phyloP scores from a whole-genome alignment of 2,113 vertebrate genomes.

The Bagarius yarrelli region DNA sequence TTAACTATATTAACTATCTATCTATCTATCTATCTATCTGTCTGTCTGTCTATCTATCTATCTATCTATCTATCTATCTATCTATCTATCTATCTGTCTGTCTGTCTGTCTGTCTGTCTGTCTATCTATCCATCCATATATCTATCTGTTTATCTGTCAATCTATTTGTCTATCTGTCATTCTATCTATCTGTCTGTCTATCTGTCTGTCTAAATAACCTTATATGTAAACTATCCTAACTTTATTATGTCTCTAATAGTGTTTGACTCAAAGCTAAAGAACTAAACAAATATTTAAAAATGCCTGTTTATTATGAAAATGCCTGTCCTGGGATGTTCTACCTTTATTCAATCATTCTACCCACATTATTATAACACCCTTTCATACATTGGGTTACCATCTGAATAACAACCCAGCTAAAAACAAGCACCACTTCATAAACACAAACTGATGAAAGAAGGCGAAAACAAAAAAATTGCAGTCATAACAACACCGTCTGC shows the following conservation, averaged over 20 bases:
- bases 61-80: no score
- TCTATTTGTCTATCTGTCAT: no score
- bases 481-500: conserved; percentile 14
- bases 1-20: no score
- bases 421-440: neutral
- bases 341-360: neutral
- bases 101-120: no score
- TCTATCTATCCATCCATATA: no score
- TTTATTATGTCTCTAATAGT: neutral
- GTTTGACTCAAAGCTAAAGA: neutral
- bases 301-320: neutral
- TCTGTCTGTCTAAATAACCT: neutral
- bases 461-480: neutral
- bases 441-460: neutral
- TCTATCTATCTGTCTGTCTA: no score
- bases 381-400: neutral
- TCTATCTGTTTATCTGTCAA: no score
- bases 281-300: neutral
- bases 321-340: neutral
- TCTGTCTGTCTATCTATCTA: no score
- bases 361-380: no score
- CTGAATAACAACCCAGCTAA: neutral
- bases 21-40: no score
- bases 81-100: no score
- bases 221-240: neutral